Base-by-base conservation (phyloP, 2,888 invertebrate species). In the Synergus itoensis region DNA sequence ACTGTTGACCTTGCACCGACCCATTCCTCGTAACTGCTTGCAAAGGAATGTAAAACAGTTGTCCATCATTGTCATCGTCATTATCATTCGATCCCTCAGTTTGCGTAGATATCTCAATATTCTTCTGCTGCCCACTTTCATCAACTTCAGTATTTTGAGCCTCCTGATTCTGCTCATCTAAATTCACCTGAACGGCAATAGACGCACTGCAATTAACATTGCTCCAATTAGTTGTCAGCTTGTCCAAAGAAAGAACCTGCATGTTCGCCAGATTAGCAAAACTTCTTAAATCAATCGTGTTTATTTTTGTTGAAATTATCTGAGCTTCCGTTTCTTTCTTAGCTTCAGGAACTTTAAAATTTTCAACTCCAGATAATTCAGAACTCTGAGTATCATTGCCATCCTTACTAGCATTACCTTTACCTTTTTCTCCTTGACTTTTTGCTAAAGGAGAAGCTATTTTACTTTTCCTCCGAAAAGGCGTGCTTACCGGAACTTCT, bases 31-130 rank as follows among this genome's bases (percentile, higher is more conserved):
- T 92, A 0, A 92, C 91, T 14, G 92, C 92, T 84, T 94, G 94
- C 5, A 95, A 87, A 0, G 95, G 95, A 89, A 95, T 95, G 83
- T 95, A 95, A 88, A 95, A 95, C 21, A 95, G 91, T 78, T 94
- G 94, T 1, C 94, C 94, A 12, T 93, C 93, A 82, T 94, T 94
- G 0, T 93, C 92, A 84, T 94, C 94, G 0, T 94, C 94, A 83
- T 93, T 93, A 5, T 93, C 93, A 64, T 91, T 92, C 53, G 87
- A 89, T 9, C 86, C 88, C n/a, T 93, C 92, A 12, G 93, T 93
- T 81, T 93, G 93, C 1, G 93, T 93, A 2, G 93, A 93, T 86
- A 91, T 92, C 83, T 93, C 93, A 41, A 90, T 91, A 77, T 90
- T 90, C 48, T 88, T 90, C 1, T 89, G 89, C 9, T 87, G 86